Percentiles rank a stretch among this genome's conserved stretches.
phyloP scores from a whole-genome alignment of 2,888 invertebrate species.

The Brenthis ino region DNA sequence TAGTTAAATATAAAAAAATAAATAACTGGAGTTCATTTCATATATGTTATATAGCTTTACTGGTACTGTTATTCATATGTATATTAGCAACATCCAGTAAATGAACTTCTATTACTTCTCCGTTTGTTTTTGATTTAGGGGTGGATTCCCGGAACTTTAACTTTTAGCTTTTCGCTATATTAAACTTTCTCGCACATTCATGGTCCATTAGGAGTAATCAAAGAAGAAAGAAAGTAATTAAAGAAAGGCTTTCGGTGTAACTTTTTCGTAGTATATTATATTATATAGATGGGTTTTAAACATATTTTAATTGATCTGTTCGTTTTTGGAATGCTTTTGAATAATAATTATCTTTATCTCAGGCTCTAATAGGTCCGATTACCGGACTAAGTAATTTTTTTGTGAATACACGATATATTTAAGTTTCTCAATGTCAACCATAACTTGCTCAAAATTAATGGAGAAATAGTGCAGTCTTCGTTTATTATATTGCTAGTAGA shows the following conservation, averaged over 20 bases:
- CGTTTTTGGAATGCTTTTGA: not conserved
- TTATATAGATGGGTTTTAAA: not conserved
- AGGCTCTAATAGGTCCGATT: not conserved
- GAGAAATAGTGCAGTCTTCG: too few species aligned
- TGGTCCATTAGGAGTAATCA: constrained; percentile 17
- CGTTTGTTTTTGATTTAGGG: not conserved
- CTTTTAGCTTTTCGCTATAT: constrained; percentile 16
- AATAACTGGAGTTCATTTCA: too few species aligned
- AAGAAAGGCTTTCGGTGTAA: constrained; percentile 3
- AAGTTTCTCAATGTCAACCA: too few species aligned
- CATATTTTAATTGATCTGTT: not conserved
- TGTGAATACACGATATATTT: too few species aligned
- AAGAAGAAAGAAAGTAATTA: constrained; percentile 12
- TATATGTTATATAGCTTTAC: too few species aligned
- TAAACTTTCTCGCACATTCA: constrained; percentile 17
- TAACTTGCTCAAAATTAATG: too few species aligned
- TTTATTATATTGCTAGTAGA: too few species aligned
- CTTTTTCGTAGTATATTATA: constrained; percentile 2
- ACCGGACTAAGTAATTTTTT: not conserved
- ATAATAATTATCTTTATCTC: not conserved
- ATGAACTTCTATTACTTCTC: not conserved
- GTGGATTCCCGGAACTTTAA: constrained; percentile 7
- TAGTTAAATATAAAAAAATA: too few species aligned
- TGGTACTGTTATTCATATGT: too few species aligned
- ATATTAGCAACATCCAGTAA: too few species aligned